phyloP scores from a whole-genome alignment of 37 sponge, comb jelly and placozoan genomes.

The Crambe crambe region DNA sequence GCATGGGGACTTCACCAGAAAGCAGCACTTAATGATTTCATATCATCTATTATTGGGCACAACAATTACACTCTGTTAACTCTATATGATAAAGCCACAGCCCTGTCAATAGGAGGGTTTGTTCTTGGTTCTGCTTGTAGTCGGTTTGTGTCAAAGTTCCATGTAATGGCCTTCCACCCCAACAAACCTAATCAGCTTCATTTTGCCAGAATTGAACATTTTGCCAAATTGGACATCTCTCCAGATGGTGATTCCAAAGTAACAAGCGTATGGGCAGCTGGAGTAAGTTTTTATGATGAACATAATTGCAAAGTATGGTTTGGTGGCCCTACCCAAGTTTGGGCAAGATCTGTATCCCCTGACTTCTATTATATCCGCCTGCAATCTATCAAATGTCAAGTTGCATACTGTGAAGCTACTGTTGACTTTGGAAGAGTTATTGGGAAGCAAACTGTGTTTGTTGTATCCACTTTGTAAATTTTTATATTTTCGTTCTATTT shows the following conservation, averaged over 20 bases:
- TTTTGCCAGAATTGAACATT: conserved; percentile 4
- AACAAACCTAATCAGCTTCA: background rate
- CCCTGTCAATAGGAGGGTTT: background rate
- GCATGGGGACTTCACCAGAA: conserved; percentile 4
- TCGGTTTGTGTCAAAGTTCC: background rate
- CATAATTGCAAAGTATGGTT: conserved; percentile 13
- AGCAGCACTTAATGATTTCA: background rate
- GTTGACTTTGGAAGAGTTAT: conserved; percentile 2
- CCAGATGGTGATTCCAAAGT: background rate
- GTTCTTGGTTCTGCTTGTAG: background rate
- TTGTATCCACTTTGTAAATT: conserved; percentile 6
- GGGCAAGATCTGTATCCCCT: background rate
- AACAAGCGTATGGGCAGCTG: background rate
- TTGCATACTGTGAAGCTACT: background rate
- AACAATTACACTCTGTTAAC: background rate
- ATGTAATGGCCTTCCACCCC: background rate
- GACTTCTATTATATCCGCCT: background rate
- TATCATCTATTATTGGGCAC: background rate
- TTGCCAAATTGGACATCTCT: background rate
- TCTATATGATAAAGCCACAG: background rate
- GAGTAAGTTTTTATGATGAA: background rate
- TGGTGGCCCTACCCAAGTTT: conserved; percentile 1
- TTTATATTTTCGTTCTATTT: no score
- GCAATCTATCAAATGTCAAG: background rate
- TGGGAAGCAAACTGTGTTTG: background rate